These are phyloP conservation scores for Tyto alba DNA, from an alignment of 2,113 vertebrate genomes.

Conservation along the genomic window DNA sequence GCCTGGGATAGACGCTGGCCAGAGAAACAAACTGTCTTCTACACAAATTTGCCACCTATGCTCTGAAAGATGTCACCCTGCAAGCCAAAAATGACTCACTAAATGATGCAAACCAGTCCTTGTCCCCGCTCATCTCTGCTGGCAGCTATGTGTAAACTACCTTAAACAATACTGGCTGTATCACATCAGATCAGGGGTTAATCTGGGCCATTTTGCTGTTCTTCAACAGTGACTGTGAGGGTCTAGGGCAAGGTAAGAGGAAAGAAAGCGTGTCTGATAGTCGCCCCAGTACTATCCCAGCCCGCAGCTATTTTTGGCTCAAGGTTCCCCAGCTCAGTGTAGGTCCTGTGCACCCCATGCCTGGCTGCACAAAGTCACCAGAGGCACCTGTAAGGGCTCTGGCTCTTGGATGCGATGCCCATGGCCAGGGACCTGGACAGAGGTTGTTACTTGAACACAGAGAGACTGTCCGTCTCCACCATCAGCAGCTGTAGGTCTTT, in stretches of 20 bases:
- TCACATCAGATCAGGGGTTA: not conserved
- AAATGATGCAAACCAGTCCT: not conserved
- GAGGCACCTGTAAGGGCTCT: not conserved
- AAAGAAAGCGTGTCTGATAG: not conserved
- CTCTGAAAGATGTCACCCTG: not conserved
- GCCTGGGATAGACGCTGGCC: not conserved
- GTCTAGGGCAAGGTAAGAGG: not conserved
- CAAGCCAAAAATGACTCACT: not conserved
- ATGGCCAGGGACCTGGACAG: not conserved
- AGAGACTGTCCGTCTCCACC: not conserved
- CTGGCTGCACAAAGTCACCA: not conserved
- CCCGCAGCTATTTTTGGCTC: not conserved
- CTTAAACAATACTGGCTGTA: not conserved
- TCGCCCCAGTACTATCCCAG: not conserved
- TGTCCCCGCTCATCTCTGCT: not conserved
- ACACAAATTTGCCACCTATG: not conserved
- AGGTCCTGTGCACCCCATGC: accelerated
- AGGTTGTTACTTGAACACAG: no score
- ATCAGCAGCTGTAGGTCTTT: not conserved
- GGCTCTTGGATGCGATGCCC: not conserved
- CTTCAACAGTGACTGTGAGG: not conserved
- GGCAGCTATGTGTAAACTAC: not conserved
- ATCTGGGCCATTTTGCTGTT: not conserved
- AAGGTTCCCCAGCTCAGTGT: not conserved
- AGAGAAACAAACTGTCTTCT: not conserved